Base-by-base conservation (phyloP, 1,140 invertebrate species). In the Copidosoma floridanum region DNA sequence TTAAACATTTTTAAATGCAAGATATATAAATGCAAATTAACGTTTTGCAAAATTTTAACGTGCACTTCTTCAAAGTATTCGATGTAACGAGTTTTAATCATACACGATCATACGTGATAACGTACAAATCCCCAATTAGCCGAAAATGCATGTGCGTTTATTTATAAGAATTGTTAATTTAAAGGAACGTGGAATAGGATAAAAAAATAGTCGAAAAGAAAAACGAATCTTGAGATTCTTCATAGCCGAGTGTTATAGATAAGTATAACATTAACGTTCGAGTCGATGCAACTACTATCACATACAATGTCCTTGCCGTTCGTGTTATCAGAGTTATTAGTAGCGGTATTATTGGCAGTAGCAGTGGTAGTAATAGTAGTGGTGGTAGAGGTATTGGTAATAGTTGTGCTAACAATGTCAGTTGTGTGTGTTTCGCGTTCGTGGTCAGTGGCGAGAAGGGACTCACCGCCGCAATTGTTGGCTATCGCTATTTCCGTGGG, bases 391-490 rank as follows among this genome's bases (percentile, higher is more conserved):
- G 24, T 40, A 35, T 18, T 46, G 41, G 38, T 43, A 11, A 20
- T 46, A 54, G 16, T 11, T 24, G 35, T 55, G 37, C 20, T 55
- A 26, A 16, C 32, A 62, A 54, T 44, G 60, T 62, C 53, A 52
- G 47, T 61, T n/a, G 46, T 57, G 40, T 62, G 41, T 40, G 27
- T 54, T 41, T 55, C 44, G 38, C 24, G 27, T 40, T 61, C 24
- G 38, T 57, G 40, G 41, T 57, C 47, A 53, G 38, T 32, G 60
- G 44, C 50, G 57, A 24, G 47, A 7, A 46, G 20, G 43, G 67
- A 79, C 74, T 78, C 75, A 78, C 78, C 79, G 43, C 77, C 75
- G 76, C 77, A 40, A 75, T 68, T 62, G 60, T 62, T 62, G 26
- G 26, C 53, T n/a, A 56, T 37, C 2, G 37, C 21, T 8, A 63